Evolutionary conservation across 2,797 vertebrate genomes (phyloP), one percentile per base, ranked within the genome.

Genomic region (Crenuchus spilurus): DNA sequence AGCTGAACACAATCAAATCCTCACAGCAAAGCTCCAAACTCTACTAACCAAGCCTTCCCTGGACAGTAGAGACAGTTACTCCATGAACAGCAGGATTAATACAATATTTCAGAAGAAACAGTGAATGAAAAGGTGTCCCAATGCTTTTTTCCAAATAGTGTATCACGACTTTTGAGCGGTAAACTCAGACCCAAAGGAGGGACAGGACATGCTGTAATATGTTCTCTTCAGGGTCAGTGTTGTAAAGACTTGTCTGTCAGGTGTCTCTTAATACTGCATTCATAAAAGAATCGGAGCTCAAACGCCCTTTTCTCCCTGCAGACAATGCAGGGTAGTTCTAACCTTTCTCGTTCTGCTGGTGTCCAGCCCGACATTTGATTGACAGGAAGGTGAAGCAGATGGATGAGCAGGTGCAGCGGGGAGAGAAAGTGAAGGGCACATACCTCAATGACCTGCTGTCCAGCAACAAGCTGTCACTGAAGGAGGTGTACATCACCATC

Each of bases 381-480:
- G 54, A 92, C 80, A 63, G 63, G n/a, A 84, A 88, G 35, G 16
- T 90, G 11, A 58, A 71, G 28, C 84, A 91, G 10, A 79, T 93
- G 0, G 63, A 83, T 6, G 78, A 74, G 2, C 83, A 83, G 81
- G 18, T 81, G 60, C 0, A 51, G 16, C 14, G 75, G 0, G 88
- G 87, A 0, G 75, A 86, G 54, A 24, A 33, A 9, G 57, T 67
- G 0, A 85, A 88, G 7, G 91, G 91, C 4, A 78, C 87, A 82
- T 93, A 88, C 79, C 92, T 94, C 72, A 92, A 88, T 0, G 68
- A 90, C 82, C 84, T 94, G 79, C 83, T 94, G 77, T 86, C 89
- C 14, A 84, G 75, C 0, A 77, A 77, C 30, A 85, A 80, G 71
- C 75, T 94, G 48, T 87, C 65, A 70, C 74, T 69, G 44, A 74